A percentile compares a stretch with the other conserved stretches of the same genome.
Evolutionary conservation across 2,888 invertebrate genomes (phyloP).

Genomic region (Keiferia lycopersicella): DNA sequence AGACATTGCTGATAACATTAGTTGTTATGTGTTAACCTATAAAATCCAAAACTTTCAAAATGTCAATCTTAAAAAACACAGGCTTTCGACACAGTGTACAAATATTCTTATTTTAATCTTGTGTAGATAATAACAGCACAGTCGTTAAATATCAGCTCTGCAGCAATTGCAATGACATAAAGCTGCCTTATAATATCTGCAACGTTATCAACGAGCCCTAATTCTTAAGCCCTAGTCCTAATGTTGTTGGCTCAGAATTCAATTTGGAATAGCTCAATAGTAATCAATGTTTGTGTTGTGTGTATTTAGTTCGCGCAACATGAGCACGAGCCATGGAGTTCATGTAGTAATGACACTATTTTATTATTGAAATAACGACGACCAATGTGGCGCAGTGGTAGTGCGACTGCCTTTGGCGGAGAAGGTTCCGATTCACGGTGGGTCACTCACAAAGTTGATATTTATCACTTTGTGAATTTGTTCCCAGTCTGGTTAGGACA

Average conservation of each 20-base stretch:
- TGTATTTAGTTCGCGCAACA: constrained; percentile 60
- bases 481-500: too few species aligned
- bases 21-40: too few species aligned
- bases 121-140: constrained; percentile 66
- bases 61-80: constrained; percentile 49
- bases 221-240: constrained; percentile 40
- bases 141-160: constrained; percentile 74
- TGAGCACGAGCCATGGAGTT: constrained; percentile 53
- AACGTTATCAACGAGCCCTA: constrained; percentile 40
- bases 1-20: too few species aligned
- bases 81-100: constrained; percentile 57
- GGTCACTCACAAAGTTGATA: too few species aligned
- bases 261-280: constrained; percentile 37
- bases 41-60: too few species aligned
- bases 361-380: constrained; percentile 34
- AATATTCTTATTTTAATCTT: constrained; percentile 69
- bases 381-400: too few species aligned
- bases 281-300: constrained; percentile 40
- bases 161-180: constrained; percentile 70
- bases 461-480: too few species aligned
- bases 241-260: constrained; percentile 39
- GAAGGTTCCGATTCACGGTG: not conserved
- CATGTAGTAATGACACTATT: constrained; percentile 42
- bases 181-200: constrained; percentile 59
- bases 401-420: constrained; percentile 34